Evolutionary conservation across 2,113 vertebrate genomes (phyloP), one percentile per base, ranked within the genome.

Genomic region (Odontophorus gujanensis): DNA sequence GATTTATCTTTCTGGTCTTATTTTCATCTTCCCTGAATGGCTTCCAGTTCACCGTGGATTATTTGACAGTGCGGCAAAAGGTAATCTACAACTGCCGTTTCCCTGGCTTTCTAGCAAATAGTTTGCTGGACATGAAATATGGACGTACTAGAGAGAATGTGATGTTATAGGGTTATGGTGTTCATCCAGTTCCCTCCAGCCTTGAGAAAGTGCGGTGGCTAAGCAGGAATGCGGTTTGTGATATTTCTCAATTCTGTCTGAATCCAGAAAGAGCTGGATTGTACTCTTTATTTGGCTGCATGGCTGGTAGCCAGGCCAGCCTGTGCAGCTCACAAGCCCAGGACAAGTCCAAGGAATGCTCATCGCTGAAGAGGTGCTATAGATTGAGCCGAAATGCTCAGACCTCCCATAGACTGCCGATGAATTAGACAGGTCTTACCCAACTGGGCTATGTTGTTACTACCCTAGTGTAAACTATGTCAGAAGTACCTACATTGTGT

Each of bases 21-120:
- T 84, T 93, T 96, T 95, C 66, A 42, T 86, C 77, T 93, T 92
- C 77, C 58, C 73, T 84, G 80, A 95, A 93, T 58, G 26, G 47
- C 20, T 94, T 95, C 80, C 88, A 93, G 57, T 61, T 89, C 73
- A 68, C 26, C 28, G 40, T 88, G 61, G 92, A 86, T 90, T 90
- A 86, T 94, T 86, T 94, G 65, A 84, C 84, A 68, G 47, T 53
- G 57, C 18, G 30, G 84, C 67, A 90, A 88, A 79, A 88, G 45
- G 11, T 75, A 84, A 80, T 40, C 47, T 69, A 38, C 42, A 38
- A 13, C 61, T 87, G 47, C 50, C 9, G 47, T 84, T 77, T 90
- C 63, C 48, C 59, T 88, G 47, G 38, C 47, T 90, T 91, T 89
- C 65, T 61, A 75, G 81, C 11, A 90, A 91, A 57, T 22, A 51